These are phyloP conservation scores for Hylaeus volcanicus DNA, from an alignment of 1,140 invertebrate species.

Conservation along the genomic window DNA sequence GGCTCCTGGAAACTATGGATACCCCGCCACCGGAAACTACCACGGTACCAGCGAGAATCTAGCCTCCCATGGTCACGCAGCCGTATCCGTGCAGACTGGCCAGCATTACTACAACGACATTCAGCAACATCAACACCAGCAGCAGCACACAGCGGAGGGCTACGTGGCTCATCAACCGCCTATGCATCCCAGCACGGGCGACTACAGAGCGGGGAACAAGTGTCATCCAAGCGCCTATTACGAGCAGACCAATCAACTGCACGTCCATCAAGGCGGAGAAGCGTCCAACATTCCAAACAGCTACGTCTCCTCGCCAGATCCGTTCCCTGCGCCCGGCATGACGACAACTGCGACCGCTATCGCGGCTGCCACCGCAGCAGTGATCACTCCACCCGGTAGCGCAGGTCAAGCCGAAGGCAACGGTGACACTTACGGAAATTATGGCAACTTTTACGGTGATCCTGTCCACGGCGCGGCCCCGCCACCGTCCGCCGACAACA, in stretches of 20 bases:
- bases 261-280: slow-evolving; percentile 80
- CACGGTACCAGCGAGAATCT: slow-evolving; percentile 68
- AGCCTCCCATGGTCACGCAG: slow-evolving; percentile 61
- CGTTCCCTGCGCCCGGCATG: slow-evolving; percentile 77
- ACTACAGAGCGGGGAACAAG: slow-evolving; percentile 70
- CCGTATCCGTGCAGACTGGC: slow-evolving; percentile 62
- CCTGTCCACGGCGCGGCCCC: slow-evolving; percentile 80
- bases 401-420: slow-evolving; percentile 80
- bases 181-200: slow-evolving; percentile 64
- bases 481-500: slow-evolving; percentile 86
- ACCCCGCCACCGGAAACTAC: slow-evolving; percentile 66
- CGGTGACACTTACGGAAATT: slow-evolving; percentile 84
- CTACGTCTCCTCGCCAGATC: slow-evolving; percentile 79
- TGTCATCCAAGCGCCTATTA: slow-evolving; percentile 77
- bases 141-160: slow-evolving; percentile 66
- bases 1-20: slow-evolving; percentile 69
- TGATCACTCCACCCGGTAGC: slow-evolving; percentile 83
- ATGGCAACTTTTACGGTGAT: slow-evolving; percentile 85
- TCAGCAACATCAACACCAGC: slow-evolving; percentile 71
- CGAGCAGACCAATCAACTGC: slow-evolving; percentile 75
- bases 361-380: slow-evolving; percentile 81
- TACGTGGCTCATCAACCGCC: slow-evolving; percentile 71
- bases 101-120: slow-evolving; percentile 74
- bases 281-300: slow-evolving; percentile 78
- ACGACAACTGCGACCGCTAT: slow-evolving; percentile 83